Base-by-base conservation (phyloP, 2,797 vertebrate genomes). In the Merluccius polli region DNA sequence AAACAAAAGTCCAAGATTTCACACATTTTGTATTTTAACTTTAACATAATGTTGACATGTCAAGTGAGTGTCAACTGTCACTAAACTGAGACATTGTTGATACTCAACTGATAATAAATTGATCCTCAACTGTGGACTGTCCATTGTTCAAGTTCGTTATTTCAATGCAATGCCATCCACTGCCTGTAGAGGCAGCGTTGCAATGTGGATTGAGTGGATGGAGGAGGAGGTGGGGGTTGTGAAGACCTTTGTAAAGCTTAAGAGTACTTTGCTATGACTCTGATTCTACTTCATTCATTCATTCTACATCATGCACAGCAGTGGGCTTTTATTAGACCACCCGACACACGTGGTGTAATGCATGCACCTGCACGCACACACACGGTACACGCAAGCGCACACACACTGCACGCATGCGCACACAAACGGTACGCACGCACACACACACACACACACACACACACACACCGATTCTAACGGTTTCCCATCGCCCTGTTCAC, bases 151-250 rank as follows among this genome's bases (percentile, higher is more conserved):
- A 72, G 71, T 75, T 82, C 83, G 86, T 81, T 74, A 81, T 84
- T 86, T 86, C 85, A 82, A 24, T 24, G 73, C 79, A 77, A 48
- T 88, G 72, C 80, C 77, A 29, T 8, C 32, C n/a, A 59, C 59
- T 2, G 52, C 86, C 89, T 84, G 75, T 41, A 15, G 89, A 78
- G 88, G 84, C 79, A 86, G 81, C 78, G 73, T 79, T 12, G 52
- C 21, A 4, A 59, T 24, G 59, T 13, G 27, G 68, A 68, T 67
- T 1, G 35, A 72, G 68, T 1, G 35, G 31, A 35, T 77, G 59
- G 35, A 70, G 63, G 68, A 68, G n/a, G 24, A 2, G 10, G 59
- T 27, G 59, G n/a, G 59, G 15, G n/a, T 12, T 27, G 59, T 12
- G n/a, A 59, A 65, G 59, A 65, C 59, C 59, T 24, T 27, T 65